A percentile compares a stretch with the other conserved stretches of the same genome.
phyloP scores from a whole-genome alignment of 2,113 vertebrate genomes.

The Perca fluviatilis region DNA sequence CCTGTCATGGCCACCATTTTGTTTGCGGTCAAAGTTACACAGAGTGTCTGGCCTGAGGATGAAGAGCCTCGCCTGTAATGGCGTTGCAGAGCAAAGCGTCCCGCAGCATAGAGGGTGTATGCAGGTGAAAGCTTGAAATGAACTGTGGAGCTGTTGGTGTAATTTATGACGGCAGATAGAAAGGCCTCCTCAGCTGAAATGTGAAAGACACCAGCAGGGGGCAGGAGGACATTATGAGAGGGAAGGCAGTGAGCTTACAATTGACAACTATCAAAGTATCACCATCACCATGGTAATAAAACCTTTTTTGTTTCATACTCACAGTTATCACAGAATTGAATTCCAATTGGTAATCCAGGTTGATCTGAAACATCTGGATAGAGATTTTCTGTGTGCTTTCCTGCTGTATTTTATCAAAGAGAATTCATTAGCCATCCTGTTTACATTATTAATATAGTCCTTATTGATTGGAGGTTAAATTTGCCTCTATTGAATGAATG shows the following conservation, averaged over 20 bases:
- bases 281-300: too few species aligned
- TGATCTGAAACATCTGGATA: slow-evolving; percentile 26
- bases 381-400: background rate
- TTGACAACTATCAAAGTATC: background rate
- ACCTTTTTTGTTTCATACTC: slow-evolving; percentile 74
- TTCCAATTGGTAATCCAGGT: slow-evolving; percentile 58
- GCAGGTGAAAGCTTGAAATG: slow-evolving; percentile 95
- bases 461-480: background rate
- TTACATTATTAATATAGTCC: background rate
- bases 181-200: slow-evolving; percentile 91
- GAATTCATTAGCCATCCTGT: background rate
- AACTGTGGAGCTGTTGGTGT: slow-evolving; percentile 94
- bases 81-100: slow-evolving; percentile 88
- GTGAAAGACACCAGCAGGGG: slow-evolving; percentile 53
- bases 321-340: slow-evolving; percentile 87
- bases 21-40: slow-evolving; percentile 86
- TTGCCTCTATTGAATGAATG: background rate
- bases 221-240: slow-evolving; percentile 49
- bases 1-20: slow-evolving; percentile 94
- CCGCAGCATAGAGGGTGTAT: slow-evolving; percentile 89
- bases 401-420: slow-evolving; percentile 18
- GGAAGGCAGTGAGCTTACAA: background rate
- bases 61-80: slow-evolving; percentile 81
- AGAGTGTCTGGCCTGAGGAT: slow-evolving; percentile 81
- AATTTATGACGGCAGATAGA: slow-evolving; percentile 92